Conservation (phyloP, 2,888 invertebrate genomes). For the Brachylomia viminalis region DNA sequence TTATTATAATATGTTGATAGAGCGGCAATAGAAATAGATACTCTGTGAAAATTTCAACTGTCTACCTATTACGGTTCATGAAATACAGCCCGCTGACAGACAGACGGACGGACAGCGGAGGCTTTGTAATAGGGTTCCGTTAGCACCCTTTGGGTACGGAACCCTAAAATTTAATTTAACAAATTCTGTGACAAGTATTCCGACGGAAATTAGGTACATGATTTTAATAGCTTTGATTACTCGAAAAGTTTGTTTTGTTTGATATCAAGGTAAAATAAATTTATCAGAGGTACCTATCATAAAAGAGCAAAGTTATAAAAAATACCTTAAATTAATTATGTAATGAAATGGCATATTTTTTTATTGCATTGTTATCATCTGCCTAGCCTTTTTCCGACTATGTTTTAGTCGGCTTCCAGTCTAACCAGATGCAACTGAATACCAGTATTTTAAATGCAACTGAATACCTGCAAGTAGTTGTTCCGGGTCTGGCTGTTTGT, state of each 20-base stretch:
- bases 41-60: no score
- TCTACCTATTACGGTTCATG: no score
- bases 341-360: neutral
- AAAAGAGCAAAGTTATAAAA: neutral
- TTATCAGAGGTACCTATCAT: neutral
- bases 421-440: neutral
- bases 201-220: constrained; percentile 28
- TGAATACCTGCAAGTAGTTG: no score
- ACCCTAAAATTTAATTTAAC: constrained; percentile 37
- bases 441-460: neutral
- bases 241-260: constrained; percentile 20
- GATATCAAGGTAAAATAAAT: neutral
- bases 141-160: no score
- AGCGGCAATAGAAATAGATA: no score
- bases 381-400: neutral
- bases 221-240: constrained; percentile 39
- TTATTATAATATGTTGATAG: no score
- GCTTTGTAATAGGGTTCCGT: no score
- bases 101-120: no score
- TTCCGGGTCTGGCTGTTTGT: no score
- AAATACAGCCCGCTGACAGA: no score
- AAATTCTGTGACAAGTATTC: constrained; percentile 29
- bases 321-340: neutral
- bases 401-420: neutral
- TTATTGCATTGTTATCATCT: neutral